Percentiles rank a stretch among this genome's conserved stretches.
Evolutionary conservation across 2,888 invertebrate species (phyloP).

Genomic region (Cyrtodaria siliqua): DNA sequence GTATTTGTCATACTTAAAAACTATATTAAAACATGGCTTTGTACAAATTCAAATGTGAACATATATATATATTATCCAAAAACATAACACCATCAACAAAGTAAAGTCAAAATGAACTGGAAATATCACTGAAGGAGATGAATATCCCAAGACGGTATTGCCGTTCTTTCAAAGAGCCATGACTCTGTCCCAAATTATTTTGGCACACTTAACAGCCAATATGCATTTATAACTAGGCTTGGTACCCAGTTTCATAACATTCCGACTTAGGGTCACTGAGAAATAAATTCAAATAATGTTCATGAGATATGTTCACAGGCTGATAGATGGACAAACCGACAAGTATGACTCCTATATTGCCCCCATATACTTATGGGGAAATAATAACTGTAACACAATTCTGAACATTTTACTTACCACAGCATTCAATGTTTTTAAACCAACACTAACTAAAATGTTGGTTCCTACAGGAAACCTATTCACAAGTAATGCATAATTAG

Average conservation of each 20-base stretch:
- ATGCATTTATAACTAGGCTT: too few relatives aligned
- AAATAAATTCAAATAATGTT: too few relatives aligned
- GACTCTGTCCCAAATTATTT: too few relatives aligned
- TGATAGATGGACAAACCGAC: conserved; percentile 1
- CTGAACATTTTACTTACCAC: conserved; percentile 20
- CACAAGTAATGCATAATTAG: background rate
- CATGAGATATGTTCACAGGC: too few relatives aligned
- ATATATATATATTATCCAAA: background rate
- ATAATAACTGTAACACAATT: conserved; percentile 1
- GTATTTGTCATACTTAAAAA: too few relatives aligned
- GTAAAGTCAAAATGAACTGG: too few relatives aligned
- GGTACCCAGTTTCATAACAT: background rate
- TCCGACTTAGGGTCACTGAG: background rate
- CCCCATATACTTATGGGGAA: background rate
- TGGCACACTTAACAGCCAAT: too few relatives aligned
- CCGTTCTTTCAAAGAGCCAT: too few relatives aligned
- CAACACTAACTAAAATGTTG: conserved; percentile 22
- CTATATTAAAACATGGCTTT: background rate
- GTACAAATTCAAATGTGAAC: background rate
- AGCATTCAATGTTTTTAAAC: conserved; percentile 22
- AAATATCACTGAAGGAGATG: too few relatives aligned
- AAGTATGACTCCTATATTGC: conserved; percentile 1
- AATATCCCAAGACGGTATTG: background rate
- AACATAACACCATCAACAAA: too few relatives aligned
- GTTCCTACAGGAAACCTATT: conserved; percentile 21